Evolutionary conservation across 37 sponge, comb jelly and placozoan genomes (phyloP), one percentile per base, ranked within the genome.

Genomic region (Mnemiopsis leidyi): DNA sequence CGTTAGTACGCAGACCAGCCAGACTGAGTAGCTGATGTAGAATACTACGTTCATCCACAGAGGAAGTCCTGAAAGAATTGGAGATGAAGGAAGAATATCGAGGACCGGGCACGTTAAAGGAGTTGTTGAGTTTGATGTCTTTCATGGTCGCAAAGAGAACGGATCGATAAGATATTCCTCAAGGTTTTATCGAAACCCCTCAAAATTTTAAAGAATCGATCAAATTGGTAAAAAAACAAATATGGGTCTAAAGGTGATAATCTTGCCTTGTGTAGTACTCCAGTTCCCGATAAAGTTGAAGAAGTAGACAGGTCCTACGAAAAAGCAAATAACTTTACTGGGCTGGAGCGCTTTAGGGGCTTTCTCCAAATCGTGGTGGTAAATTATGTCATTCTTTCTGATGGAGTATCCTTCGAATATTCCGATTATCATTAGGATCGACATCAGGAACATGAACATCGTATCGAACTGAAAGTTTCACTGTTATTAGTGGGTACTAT

Each of bases 381-480:
- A 71, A 18, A 71, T 71, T 23, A 71, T 28, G n/a, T 71, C 75
- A 28, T 71, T 28, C 75, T 28, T n/a, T 71, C 75, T n/a, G 20
- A 28, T 28, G 5, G 75, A 71, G 75, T 71, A 71, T 18, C 75
- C 75, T 71, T 71, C 75, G n/a, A 71, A 71, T 71, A 71, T 71
- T 25, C 75, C 75, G n/a, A 71, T 25, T n/a, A 71, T 71, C 3
- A 29, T 13, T 18, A 71, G 20, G 75, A 71, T 71, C 3, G 75
- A 71, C 25, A 71, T 71, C 30, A 71, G 5, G n/a, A 71, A 71
- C 75, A 71, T 71, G 75, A 71, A 71, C 75, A 71, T 71, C 25
- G 75, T 71, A 71, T 71, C 75, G 20, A 71, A 71, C 75, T 71
- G 75, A 71, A 71, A 71, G n/a, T n/a, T n/a, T n/a, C n/a, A n/a